Evolutionary conservation across 2,113 vertebrate genomes (phyloP).

Genomic region (Rattus norvegicus): GRCr8 NC_086028.1:98377501-98378000

Average conservation of each 20-base stretch:
- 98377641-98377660: background rate
- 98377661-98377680: background rate
- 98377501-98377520: background rate
- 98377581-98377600: background rate
- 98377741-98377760: background rate
- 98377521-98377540: background rate
- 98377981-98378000: too few species aligned
- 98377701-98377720: background rate
- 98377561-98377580: background rate
- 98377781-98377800: fast-evolving
- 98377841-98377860: fast-evolving
- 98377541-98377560: background rate
- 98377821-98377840: background rate
- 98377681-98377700: background rate
- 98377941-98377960: background rate
- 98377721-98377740: background rate
- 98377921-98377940: background rate
- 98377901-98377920: background rate
- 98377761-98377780: background rate
- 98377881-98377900: background rate
- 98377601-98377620: background rate
- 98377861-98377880: background rate
- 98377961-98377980: background rate
- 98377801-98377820: background rate
- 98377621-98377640: background rate